phyloP scores from a whole-genome alignment of 2,888 invertebrate genomes.

The Tiliacea citrago region DNA sequence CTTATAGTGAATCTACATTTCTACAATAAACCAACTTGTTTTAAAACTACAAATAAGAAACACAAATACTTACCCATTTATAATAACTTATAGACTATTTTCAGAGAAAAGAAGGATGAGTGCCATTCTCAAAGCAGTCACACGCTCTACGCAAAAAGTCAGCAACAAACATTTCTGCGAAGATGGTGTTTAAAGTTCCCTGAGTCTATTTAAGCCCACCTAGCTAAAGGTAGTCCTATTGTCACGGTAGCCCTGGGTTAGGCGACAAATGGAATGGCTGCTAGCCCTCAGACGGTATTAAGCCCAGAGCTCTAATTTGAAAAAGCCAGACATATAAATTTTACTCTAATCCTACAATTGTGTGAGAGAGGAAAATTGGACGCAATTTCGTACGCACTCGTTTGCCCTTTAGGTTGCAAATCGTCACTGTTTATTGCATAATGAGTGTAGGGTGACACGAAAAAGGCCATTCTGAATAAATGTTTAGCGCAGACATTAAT shows the following conservation, averaged over 20 bases:
- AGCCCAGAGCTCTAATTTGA: conserved; percentile 86
- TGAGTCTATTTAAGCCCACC: conserved; percentile 53
- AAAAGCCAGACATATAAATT: conserved; percentile 90
- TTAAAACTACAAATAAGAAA: not conserved
- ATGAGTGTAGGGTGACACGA: conserved; percentile 78
- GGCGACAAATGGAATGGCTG: conserved; percentile 80
- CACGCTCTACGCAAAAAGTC: conserved; percentile 40
- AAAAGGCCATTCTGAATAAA: conserved; percentile 73
- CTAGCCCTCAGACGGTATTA: conserved; percentile 82
- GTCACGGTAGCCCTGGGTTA: conserved; percentile 74
- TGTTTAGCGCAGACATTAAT: conserved; percentile 64
- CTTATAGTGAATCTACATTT: not conserved
- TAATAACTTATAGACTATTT: not conserved
- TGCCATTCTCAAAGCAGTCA: conserved; percentile 29
- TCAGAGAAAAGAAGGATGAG: conserved; percentile 13
- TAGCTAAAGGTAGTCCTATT: conserved; percentile 70
- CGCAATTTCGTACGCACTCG: conserved; percentile 83
- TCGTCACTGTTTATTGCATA: conserved; percentile 83
- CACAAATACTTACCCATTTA: not conserved
- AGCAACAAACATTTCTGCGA: conserved; percentile 48
- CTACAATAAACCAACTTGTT: no score
- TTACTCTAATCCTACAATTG: conserved; percentile 87
- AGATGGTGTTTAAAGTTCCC: conserved; percentile 54
- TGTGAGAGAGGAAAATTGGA: conserved; percentile 87
- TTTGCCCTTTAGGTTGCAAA: conserved; percentile 82